Evolutionary conservation across 2,888 invertebrate genomes (phyloP), one percentile per base, ranked within the genome.

Genomic region (Drosophila kuntzei): DNA sequence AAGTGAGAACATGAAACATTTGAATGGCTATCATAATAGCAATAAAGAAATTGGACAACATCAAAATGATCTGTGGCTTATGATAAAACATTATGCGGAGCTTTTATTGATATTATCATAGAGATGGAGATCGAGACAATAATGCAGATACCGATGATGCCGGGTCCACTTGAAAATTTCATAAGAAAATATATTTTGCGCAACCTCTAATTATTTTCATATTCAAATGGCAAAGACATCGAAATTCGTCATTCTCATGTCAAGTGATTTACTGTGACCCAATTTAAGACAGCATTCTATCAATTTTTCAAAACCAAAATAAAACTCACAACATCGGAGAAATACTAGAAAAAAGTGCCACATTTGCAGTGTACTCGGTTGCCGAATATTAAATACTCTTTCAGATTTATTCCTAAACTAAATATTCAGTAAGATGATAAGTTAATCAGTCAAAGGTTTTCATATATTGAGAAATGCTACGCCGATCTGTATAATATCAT

Each of bases 131-230:
- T 46, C 54, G 36, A 53, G 76, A 47, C 65, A 36, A 47, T 61
- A 54, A 29, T 54, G 44, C 18, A 16, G 54, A 11, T 47, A 62
- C 20, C 49, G n/a, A 41, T n/a, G n/a, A n/a, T n/a, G n/a, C n/a
- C n/a, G n/a, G n/a, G n/a, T 55, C 75, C 78, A 86, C 80, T 86
- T 88, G 73, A 78, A 79, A 61, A 74, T 72, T 80, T 78, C 79
- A 86, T 88, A 75, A 70, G 69, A 82, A 68, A 76, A 71, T 73
- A 67, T 41, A 71, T 71, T 77, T 14, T 74, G 69, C 65, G 63
- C 71, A 75, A 72, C 50, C 59, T 80, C 58, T 75, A 81, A 81
- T 85, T 85, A 82, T 58, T 71, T 71, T 59, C 62, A 64, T 80
- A 75, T 70, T 67, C 65, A 69, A 66, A 64, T 59, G 49, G 29